phyloP scores from a whole-genome alignment of 2,113 vertebrate species.

The Oceanites oceanicus region DNA sequence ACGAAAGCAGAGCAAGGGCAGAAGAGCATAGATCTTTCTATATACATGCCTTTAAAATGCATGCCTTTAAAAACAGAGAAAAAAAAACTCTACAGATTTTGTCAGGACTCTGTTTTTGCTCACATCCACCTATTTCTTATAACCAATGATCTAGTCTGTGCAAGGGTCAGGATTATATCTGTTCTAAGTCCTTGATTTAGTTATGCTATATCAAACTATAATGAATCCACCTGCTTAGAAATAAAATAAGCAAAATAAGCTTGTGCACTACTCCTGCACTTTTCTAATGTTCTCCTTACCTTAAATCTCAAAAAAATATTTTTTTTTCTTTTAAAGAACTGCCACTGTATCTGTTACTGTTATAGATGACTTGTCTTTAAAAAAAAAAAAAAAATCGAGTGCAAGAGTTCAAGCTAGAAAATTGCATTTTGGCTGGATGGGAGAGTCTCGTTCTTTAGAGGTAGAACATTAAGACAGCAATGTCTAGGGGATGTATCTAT shows the following conservation, averaged over 20 bases:
- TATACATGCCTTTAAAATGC: background rate
- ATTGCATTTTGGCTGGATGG: constrained; percentile 12
- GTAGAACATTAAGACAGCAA: background rate
- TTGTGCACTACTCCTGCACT: background rate
- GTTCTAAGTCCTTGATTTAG: background rate
- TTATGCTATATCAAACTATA: background rate
- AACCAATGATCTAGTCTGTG: background rate
- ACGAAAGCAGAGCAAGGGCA: background rate
- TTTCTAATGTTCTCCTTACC: background rate
- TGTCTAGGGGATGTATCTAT: background rate
- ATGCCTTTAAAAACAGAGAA: background rate
- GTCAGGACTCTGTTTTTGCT: background rate
- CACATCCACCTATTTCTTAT: background rate
- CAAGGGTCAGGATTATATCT: background rate
- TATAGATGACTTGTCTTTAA: constrained; percentile 20
- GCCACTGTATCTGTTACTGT: background rate
- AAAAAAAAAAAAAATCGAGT: constrained; percentile 32
- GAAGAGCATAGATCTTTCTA: background rate
- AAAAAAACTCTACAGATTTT: background rate
- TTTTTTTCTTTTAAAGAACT: background rate
- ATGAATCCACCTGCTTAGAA: background rate
- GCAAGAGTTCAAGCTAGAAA: background rate
- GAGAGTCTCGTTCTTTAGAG: background rate
- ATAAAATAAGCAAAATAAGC: background rate
- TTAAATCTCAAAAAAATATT: background rate